Evolutionary conservation across 2,797 vertebrate species (phyloP), one percentile per base, ranked within the genome.

Genomic region (Cephalopachus bancanus): DNA sequence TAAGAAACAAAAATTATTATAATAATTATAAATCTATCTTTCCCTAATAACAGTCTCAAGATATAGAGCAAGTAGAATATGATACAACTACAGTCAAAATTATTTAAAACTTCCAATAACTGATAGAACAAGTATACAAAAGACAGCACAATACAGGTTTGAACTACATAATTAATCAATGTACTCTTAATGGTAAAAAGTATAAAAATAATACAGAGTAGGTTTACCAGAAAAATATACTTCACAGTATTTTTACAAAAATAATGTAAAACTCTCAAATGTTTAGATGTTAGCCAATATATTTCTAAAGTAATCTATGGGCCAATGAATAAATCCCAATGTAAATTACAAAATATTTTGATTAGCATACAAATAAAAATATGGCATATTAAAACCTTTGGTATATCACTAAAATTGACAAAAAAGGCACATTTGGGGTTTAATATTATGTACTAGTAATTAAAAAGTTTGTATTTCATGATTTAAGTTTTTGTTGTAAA

Each of bases 331-430:
- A 89, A 83, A 87, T 75, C 17, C 44, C 7, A 79, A 26, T 79
- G 4, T 74, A 93, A 90, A 57, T 72, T 11, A 80, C 0, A 88
- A 95, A 83, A 57, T 93, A 79, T 74, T 89, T 64, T 81, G 26
- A 33, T 74, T 92, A 6, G 9, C 1, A 44, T 67, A 55, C 14
- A 87, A 78, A 44, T 44, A 55, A 92, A 93, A 55, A 60, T 37
- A 14, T 49, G 26, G 12, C 8, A 44, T 59, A 76, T 9, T 69
- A 78, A 83, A 93, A 91, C 3, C 49, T 53, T 24, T 7, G 19
- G 0, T 76, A 67, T 49, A 4, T 0, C 59, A 12, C 44, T 69
- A 49, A 93, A 57, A 74, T 3, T 71, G 22, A 30, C 37, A 81
- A 74, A 59, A 74, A 16, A 37, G 16, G 55, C 7, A 51, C 17